Base-by-base conservation (phyloP, 1,140 invertebrate genomes). In the Panulirus ornatus region DNA sequence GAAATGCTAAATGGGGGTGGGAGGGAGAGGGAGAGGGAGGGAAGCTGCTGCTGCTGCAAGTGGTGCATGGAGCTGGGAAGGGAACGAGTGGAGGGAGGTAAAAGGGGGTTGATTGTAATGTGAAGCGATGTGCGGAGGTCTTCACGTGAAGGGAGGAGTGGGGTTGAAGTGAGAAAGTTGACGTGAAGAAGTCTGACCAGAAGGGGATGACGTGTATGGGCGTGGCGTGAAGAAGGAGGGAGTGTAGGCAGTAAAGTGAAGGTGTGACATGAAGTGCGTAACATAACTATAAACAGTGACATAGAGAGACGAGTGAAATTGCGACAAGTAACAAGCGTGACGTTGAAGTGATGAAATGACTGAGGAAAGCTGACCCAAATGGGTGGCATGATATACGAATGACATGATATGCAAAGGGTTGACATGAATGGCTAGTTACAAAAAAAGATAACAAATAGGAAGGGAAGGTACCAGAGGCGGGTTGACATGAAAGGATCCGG, bases 1-100 rank as follows among this genome's bases (percentile, higher is more conserved):
- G 78, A 81, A 58, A 81, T 30, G 51, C 78, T 81, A 81, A 54
- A 81, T 54, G 34, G 73, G 11, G 51, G 51, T 5, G 5, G 22
- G 63, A 66, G 63, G 6, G 71, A 22, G 16, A 22, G 16, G 47
- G 75, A 51, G 14, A 27, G 78, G 22, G 78, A 9, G 30, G 30
- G 42, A 27, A 2, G 78, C 2, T 34, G 58, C 14, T 5, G 44
- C 44, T 47, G 5, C 14, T 58, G 9, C 51, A 16, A 14, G 22
- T 6, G 14, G 14, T 47, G 44, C 44, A 75, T 34, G 44, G 5
- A 47, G 14, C 44, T 34, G 30, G 34, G 73, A 76, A 34, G 34
- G 11, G 73, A 75, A 30, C 22, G 71, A 30, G 71, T 34, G 71
- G 0, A 75, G 27, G 16, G 27, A 36, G 71, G 40, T 75, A 16